A percentile compares a stretch with the other conserved stretches of the same genome.
Evolutionary conservation across 2,113 vertebrate species (phyloP).

Genomic region (Poecile atricapillus): DNA sequence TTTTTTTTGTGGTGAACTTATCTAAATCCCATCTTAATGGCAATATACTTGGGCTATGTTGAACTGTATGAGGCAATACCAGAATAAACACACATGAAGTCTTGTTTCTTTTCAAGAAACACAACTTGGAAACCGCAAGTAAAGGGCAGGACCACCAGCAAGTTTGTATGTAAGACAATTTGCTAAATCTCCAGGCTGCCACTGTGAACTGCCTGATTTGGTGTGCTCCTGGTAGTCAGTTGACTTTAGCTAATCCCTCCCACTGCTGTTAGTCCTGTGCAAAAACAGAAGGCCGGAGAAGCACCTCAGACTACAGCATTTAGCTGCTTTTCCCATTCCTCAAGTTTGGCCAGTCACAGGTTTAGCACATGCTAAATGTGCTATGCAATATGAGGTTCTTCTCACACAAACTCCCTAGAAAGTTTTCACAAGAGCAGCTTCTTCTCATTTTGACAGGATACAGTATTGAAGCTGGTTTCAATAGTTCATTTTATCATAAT

Average conservation of each 20-base stretch:
- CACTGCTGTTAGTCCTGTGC: not conserved
- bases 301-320: not conserved
- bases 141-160: not conserved
- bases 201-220: not conserved
- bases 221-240: not conserved
- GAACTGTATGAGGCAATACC: not conserved
- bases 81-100: not conserved
- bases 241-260: not conserved
- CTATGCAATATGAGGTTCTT: not conserved
- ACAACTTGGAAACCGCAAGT: not conserved
- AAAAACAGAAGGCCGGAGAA: not conserved
- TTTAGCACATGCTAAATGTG: not conserved
- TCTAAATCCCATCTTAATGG: not conserved
- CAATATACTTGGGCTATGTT: not conserved
- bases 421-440: not conserved
- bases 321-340: not conserved
- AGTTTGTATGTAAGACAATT: not conserved
- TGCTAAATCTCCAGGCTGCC: not conserved
- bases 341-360: not conserved
- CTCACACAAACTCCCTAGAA: not conserved
- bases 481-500: not conserved
- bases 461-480: not conserved
- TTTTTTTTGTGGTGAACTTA: not conserved
- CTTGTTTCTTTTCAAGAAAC: not conserved
- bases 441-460: not conserved